These are phyloP conservation scores for Diorhabda elongata DNA, from an alignment of 1,140 invertebrate genomes.

Conservation along the genomic window DNA sequence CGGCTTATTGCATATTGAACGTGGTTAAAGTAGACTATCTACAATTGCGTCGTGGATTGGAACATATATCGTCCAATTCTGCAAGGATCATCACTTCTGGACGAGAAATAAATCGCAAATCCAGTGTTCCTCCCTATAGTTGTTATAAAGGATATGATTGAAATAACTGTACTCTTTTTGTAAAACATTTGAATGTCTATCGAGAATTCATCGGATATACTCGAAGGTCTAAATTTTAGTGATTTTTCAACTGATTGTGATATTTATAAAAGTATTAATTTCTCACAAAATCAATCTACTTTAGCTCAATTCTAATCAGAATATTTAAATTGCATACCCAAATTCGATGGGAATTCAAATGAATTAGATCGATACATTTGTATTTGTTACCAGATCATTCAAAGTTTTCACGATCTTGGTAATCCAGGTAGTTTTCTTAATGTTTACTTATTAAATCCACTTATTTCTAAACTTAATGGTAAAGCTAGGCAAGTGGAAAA, in stretches of 20 bases:
- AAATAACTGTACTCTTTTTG: no score
- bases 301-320: conserved; percentile 21
- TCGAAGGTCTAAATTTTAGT: conserved; percentile 1
- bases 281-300: background rate
- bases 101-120: no score
- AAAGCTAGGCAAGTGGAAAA: conserved; percentile 19
- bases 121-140: no score
- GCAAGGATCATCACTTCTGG: no score
- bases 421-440: conserved; percentile 23
- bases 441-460: conserved; percentile 22
- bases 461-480: conserved; percentile 23
- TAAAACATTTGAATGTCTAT: no score
- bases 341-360: conserved; percentile 22
- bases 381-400: conserved; percentile 17
- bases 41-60: no score
- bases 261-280: background rate
- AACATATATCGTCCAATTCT: no score
- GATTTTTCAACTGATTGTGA: conserved; percentile 18
- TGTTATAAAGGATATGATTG: no score
- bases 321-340: conserved; percentile 24
- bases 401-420: conserved; percentile 16
- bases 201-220: background rate
- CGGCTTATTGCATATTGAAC: no score
- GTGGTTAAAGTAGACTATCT: no score
- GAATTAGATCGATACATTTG: conserved; percentile 21